Conservation (phyloP, 2,797 vertebrate species). For the Eulemur mongoz region DNA sequence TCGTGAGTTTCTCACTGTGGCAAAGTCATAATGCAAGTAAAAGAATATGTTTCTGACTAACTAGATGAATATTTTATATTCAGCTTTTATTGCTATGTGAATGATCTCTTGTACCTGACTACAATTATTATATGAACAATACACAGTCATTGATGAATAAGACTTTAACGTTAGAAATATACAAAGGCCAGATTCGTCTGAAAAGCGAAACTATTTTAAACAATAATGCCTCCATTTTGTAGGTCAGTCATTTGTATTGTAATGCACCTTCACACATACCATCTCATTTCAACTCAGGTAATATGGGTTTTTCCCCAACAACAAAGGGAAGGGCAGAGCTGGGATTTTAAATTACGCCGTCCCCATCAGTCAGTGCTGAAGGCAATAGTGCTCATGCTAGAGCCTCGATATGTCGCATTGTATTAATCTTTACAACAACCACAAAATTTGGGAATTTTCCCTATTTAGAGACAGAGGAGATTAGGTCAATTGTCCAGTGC, state of each 20-base stretch:
- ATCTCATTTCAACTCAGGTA: background rate
- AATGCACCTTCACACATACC: background rate
- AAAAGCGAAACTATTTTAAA: constrained; percentile 17
- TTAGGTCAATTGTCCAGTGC: background rate
- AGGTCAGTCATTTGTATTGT: background rate
- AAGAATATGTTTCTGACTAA: background rate
- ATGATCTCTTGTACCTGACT: background rate
- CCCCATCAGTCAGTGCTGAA: background rate
- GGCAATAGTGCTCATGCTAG: background rate
- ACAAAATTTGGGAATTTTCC: background rate
- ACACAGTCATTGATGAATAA: background rate
- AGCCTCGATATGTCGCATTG: background rate
- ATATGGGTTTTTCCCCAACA: background rate
- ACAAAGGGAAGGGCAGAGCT: background rate
- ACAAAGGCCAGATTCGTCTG: background rate
- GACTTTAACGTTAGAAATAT: background rate
- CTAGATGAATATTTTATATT: background rate
- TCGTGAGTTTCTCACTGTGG: background rate
- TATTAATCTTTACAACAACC: background rate
- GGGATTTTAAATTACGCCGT: background rate
- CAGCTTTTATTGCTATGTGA: background rate
- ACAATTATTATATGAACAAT: background rate
- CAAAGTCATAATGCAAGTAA: background rate
- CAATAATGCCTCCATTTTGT: background rate
- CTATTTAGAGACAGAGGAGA: background rate